Conservation (phyloP, 1,140 invertebrate genomes). For the Sminthurides bifidus region DNA sequence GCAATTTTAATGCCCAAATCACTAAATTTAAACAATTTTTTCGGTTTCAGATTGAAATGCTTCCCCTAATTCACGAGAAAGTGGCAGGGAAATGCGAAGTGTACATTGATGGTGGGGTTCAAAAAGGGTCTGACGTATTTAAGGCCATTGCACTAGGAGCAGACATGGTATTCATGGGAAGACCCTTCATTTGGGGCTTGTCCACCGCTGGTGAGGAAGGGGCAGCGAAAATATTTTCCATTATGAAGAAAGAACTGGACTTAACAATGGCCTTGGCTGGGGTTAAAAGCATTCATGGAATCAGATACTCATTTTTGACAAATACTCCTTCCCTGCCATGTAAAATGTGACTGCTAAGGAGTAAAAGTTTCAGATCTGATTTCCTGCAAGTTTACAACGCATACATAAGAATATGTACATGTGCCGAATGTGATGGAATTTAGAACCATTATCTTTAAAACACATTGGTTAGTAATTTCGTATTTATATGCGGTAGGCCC, state of each 20-base stretch:
- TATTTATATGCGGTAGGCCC: background rate
- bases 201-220: slow-evolving; percentile 63
- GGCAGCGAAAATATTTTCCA: slow-evolving; percentile 55
- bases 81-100: slow-evolving; percentile 47
- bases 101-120: slow-evolving; percentile 78
- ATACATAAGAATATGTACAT: too few species aligned
- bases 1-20: slow-evolving; percentile 34
- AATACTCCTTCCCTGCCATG: background rate
- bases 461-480: background rate
- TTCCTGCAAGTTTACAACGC: too few species aligned
- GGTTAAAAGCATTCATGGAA: background rate
- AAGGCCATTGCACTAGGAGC: slow-evolving; percentile 86
- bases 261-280: slow-evolving; percentile 63
- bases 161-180: slow-evolving; percentile 51
- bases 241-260: slow-evolving; percentile 66
- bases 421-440: background rate
- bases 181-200: slow-evolving; percentile 78
- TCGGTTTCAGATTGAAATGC: slow-evolving; percentile 10
- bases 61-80: slow-evolving; percentile 5
- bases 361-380: too few species aligned
- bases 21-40: slow-evolving; percentile 39
- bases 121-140: slow-evolving; percentile 76
- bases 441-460: background rate
- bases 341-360: background rate
- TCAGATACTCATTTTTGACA: background rate